Conservation (phyloP, 2,888 invertebrate species). For the Lamellibrachia satsuma region DNA sequence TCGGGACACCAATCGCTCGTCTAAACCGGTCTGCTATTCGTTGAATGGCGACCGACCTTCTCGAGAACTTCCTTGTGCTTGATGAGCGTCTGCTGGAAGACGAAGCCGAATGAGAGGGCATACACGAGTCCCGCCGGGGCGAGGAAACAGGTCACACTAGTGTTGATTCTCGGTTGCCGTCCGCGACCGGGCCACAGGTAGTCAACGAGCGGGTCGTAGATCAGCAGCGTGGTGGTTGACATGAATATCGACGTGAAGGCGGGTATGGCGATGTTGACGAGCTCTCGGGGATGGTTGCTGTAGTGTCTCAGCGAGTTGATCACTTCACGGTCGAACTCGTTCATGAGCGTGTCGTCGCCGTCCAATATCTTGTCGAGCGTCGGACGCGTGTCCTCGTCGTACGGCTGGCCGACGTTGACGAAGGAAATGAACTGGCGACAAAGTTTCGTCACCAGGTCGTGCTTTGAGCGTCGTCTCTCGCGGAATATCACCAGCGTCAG, state of each 20-base stretch:
- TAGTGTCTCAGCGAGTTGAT: conserved; percentile 20
- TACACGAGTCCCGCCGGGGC: conserved; percentile 55
- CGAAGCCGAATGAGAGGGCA: conserved; percentile 54
- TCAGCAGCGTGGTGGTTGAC: conserved; percentile 23
- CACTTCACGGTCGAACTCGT: conserved; percentile 33
- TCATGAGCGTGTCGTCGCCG: not conserved
- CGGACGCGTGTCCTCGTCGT: not conserved
- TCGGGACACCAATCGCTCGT: not conserved
- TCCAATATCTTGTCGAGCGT: not conserved
- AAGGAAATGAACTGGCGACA: conserved; percentile 12
- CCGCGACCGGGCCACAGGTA: conserved; percentile 31
- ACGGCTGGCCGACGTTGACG: not conserved
- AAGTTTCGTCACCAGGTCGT: not conserved
- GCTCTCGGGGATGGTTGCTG: conserved; percentile 25
- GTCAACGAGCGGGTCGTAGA: conserved; percentile 27
- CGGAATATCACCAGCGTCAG: not conserved
- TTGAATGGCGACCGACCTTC: conserved; percentile 39
- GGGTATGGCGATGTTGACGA: conserved; percentile 33
- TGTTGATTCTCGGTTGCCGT: conserved; percentile 36
- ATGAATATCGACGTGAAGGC: conserved; percentile 30
- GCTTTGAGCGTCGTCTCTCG: not conserved
- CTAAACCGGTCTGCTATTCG: not conserved
- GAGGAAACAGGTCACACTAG: conserved; percentile 39
- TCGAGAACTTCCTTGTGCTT: conserved; percentile 49
- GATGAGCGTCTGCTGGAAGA: conserved; percentile 48